Evolutionary conservation across 2,797 vertebrate genomes (phyloP).

Genomic region (Aeoliscus strigatus): DNA sequence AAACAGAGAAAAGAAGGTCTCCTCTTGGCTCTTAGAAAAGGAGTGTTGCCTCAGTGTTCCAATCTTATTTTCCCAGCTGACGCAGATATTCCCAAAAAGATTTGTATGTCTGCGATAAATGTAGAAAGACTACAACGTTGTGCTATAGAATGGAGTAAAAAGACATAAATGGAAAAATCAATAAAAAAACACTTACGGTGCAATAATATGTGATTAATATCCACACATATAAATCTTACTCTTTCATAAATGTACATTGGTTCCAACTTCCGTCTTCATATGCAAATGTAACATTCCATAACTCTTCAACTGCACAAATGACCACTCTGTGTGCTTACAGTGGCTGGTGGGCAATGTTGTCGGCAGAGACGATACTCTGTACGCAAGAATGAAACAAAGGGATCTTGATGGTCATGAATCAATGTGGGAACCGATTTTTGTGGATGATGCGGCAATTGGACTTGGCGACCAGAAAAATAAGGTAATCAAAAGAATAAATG

Average conservation of each 20-base stretch:
- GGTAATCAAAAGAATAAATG: conserved; percentile 45
- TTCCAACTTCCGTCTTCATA: neutral
- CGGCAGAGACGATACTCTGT: conserved; percentile 78
- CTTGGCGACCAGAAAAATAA: conserved; percentile 78
- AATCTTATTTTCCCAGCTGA: conserved; percentile 12
- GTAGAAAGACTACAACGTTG: too few relatives aligned
- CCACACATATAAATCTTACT: neutral
- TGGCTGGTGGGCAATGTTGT: conserved; percentile 81
- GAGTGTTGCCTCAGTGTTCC: too few relatives aligned
- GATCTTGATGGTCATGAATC: conserved; percentile 77
- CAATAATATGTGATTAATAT: neutral
- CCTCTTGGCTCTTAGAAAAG: too few relatives aligned
- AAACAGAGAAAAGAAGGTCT: conserved; percentile 11
- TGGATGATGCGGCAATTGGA: conserved; percentile 77
- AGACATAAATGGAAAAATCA: too few relatives aligned
- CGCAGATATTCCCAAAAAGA: too few relatives aligned
- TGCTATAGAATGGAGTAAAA: too few relatives aligned
- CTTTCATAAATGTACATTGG: neutral
- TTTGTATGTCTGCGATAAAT: too few relatives aligned
- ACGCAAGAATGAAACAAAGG: conserved; percentile 80
- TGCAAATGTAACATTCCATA: neutral
- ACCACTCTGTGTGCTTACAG: conserved; percentile 63
- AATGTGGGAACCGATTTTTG: conserved; percentile 81
- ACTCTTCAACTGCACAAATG: conserved; percentile 29
- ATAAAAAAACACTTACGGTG: too few relatives aligned